A percentile compares a stretch with the other conserved stretches of the same genome.
phyloP scores from a whole-genome alignment of 2,797 vertebrate species.

The Hemibagrus guttatus region DNA sequence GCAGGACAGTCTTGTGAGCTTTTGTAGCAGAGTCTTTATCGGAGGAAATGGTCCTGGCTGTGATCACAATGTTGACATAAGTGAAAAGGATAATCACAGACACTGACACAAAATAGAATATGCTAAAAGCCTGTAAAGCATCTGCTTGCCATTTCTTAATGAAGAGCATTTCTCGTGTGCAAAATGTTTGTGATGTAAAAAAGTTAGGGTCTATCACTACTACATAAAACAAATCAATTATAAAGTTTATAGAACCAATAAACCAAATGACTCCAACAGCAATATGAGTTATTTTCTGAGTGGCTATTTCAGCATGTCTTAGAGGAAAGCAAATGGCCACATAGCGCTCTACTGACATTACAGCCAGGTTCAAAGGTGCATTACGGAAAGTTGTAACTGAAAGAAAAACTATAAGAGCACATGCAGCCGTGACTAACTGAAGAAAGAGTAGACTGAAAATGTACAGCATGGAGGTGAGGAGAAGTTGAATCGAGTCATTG shows the following conservation, averaged over 20 bases:
- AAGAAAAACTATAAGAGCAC: constrained; percentile 49
- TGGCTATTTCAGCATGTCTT: constrained; percentile 63
- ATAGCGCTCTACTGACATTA: constrained; percentile 72
- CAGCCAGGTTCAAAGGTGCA: constrained; percentile 67
- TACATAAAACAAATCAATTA: constrained; percentile 38
- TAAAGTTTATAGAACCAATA: constrained; percentile 44
- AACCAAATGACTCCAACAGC: constrained; percentile 59
- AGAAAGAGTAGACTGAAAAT: constrained; percentile 23
- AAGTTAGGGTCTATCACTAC: constrained; percentile 29
- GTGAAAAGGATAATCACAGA: constrained; percentile 43
- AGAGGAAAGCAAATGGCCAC: constrained; percentile 70
- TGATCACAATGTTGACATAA: constrained; percentile 53
- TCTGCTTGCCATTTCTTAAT: constrained; percentile 45
- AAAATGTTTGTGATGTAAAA: constrained; percentile 8
- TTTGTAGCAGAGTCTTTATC: constrained; percentile 48
- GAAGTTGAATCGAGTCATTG: constrained; percentile 61
- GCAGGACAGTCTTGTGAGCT: constrained; percentile 49
- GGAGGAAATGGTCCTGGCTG: constrained; percentile 51
- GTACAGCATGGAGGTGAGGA: constrained; percentile 42
- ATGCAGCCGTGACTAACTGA: constrained; percentile 49
- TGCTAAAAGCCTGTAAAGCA: constrained; percentile 18
- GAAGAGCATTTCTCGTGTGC: constrained; percentile 28
- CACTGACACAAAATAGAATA: constrained; percentile 48
- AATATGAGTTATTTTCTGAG: constrained; percentile 55
- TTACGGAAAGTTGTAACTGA: constrained; percentile 26